Percentiles rank a stretch among this genome's conserved stretches.
Evolutionary conservation across 2,113 vertebrate species (phyloP).

Genomic region (Narcine bancroftii): DNA sequence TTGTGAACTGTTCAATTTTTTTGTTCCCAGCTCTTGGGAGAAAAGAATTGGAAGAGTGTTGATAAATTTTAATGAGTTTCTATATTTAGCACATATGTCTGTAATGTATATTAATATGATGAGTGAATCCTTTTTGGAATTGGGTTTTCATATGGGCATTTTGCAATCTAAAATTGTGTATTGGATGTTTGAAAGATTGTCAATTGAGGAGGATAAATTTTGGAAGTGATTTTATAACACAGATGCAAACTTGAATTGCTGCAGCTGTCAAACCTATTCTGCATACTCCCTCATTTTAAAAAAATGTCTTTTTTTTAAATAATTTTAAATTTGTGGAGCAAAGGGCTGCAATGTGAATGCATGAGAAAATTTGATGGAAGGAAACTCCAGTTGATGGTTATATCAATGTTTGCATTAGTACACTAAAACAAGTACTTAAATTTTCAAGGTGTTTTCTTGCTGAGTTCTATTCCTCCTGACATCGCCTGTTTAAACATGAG

Average conservation of each 20-base stretch:
- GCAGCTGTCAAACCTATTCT: background rate
- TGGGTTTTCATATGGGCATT: background rate
- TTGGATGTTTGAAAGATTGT: background rate
- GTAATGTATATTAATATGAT: background rate
- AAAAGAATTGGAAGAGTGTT: background rate
- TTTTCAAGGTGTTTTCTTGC: background rate
- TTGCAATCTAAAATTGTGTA: background rate
- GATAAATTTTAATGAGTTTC: constrained; percentile 8
- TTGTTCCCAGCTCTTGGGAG: background rate
- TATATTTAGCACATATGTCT: background rate
- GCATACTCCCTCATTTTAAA: background rate
- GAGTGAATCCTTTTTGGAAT: background rate
- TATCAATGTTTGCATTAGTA: background rate
- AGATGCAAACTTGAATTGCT: background rate
- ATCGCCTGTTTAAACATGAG: no score
- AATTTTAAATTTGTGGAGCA: background rate
- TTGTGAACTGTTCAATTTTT: background rate
- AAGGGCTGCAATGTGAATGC: background rate
- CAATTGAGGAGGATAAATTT: background rate
- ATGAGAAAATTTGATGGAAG: background rate
- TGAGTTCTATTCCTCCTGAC: background rate
- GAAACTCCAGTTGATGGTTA: background rate
- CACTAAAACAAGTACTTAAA: background rate
- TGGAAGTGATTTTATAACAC: background rate
- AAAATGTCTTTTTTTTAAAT: background rate